These are phyloP conservation scores for Galemys pyrenaicus DNA, from an alignment of 2,113 vertebrate genomes.

Conservation along the genomic window DNA sequence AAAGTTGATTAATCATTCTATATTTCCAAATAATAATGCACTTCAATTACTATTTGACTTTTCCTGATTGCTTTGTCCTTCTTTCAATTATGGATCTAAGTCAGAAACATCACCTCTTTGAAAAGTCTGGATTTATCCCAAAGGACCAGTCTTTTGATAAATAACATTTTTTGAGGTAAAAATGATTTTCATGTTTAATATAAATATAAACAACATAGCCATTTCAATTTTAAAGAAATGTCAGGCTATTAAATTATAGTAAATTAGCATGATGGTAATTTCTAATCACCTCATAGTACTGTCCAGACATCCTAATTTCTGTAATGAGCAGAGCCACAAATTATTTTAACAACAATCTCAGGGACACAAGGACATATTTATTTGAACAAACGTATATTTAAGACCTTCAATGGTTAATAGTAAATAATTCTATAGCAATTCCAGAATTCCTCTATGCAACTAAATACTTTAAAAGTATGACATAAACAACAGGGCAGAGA, in stretches of 20 bases:
- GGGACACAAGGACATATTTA: background rate
- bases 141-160: background rate
- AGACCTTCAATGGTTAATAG: background rate
- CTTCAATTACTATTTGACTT: background rate
- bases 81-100: background rate
- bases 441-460: background rate
- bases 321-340: background rate
- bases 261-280: background rate
- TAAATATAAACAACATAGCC: background rate
- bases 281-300: constrained; percentile 36
- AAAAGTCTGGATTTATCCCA: background rate
- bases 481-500: background rate
- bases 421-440: background rate
- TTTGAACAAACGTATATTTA: background rate
- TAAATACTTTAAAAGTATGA: background rate
- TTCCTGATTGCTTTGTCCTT: background rate
- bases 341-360: background rate
- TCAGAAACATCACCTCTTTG: background rate
- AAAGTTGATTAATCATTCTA: constrained; percentile 40
- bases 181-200: constrained; percentile 14
- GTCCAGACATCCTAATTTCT: background rate
- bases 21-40: constrained; percentile 23
- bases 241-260: background rate
- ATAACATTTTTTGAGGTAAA: background rate
- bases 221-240: constrained; percentile 42